phyloP scores from a whole-genome alignment of 1,140 invertebrate species.

The Diabrotica undecimpunctata region DNA sequence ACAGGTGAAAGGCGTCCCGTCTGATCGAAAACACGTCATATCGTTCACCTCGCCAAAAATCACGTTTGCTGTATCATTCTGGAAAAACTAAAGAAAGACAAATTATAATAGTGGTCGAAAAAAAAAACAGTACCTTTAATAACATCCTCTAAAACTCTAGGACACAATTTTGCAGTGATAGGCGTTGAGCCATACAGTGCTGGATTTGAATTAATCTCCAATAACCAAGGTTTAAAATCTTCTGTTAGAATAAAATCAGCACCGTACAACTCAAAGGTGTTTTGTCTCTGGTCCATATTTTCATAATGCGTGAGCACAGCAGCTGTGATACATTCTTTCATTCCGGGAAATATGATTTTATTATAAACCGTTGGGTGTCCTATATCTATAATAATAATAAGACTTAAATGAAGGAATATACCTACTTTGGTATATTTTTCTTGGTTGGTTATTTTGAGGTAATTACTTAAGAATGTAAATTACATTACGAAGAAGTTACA shows the following conservation, averaged over 20 bases:
- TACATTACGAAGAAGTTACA: too few species aligned
- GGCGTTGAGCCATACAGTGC: conserved; percentile 78
- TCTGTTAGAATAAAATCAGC: conserved; percentile 89
- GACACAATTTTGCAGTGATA: conserved; percentile 78
- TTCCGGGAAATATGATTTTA: conserved; percentile 79
- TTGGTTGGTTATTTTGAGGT: too few species aligned
- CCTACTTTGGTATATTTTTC: too few species aligned
- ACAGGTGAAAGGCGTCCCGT: too few species aligned
- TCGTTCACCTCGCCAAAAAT: too few species aligned
- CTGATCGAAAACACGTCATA: too few species aligned
- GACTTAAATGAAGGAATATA: too few species aligned
- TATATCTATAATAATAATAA: conserved; percentile 30
- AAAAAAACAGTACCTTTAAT: conserved; percentile 69
- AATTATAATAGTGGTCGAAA: neutral
- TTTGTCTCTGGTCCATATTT: conserved; percentile 67
- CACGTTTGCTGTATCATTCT: too few species aligned
- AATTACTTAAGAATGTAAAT: too few species aligned
- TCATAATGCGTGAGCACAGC: conserved; percentile 76
- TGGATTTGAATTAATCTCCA: conserved; percentile 91
- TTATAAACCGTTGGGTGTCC: conserved; percentile 51
- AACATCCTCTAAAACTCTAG: conserved; percentile 77
- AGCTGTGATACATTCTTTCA: conserved; percentile 78
- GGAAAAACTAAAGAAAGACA: too few species aligned
- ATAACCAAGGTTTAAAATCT: conserved; percentile 82
- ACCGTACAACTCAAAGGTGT: conserved; percentile 86